Conservation (phyloP, 1,140 invertebrate genomes). For the Lanistes nyassanus region DNA sequence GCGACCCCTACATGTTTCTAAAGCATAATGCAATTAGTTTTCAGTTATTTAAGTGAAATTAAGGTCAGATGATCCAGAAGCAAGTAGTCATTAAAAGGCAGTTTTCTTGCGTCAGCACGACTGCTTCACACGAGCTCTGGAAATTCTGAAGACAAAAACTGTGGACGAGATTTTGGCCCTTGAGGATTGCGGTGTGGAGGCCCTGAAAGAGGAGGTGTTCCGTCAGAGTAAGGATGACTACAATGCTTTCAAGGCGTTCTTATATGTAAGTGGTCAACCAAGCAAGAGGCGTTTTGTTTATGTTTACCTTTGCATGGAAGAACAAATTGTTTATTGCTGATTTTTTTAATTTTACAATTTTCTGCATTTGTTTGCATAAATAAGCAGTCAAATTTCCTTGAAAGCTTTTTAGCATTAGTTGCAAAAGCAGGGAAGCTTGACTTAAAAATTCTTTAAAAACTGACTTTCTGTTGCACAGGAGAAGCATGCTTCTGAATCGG, state of each 20-base stretch:
- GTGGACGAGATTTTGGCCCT: constrained; percentile 13
- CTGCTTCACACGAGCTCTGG: constrained; percentile 15
- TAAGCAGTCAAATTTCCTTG: too few species aligned
- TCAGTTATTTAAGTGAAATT: too few species aligned
- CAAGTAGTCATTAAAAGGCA: neutral
- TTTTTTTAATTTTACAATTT: too few species aligned
- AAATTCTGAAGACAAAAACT: neutral
- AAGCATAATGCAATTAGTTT: too few species aligned
- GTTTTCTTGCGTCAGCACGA: constrained; percentile 11
- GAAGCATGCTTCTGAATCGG: constrained; percentile 17
- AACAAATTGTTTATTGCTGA: too few species aligned
- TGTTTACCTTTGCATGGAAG: neutral
- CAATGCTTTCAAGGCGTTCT: constrained; percentile 13
- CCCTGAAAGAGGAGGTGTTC: constrained; percentile 14
- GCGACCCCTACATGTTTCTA: too few species aligned
- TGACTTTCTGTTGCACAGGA: constrained; percentile 3
- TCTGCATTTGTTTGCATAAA: too few species aligned
- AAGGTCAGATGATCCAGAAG: too few species aligned
- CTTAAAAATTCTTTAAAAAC: too few species aligned
- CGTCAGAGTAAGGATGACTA: constrained; percentile 15
- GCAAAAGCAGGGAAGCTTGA: too few species aligned
- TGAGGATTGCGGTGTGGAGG: constrained; percentile 20
- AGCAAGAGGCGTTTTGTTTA: neutral
- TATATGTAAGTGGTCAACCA: constrained; percentile 2
- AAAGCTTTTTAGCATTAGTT: too few species aligned